Conservation (phyloP, 2,888 invertebrate species). For the Cetonia aurata region DNA sequence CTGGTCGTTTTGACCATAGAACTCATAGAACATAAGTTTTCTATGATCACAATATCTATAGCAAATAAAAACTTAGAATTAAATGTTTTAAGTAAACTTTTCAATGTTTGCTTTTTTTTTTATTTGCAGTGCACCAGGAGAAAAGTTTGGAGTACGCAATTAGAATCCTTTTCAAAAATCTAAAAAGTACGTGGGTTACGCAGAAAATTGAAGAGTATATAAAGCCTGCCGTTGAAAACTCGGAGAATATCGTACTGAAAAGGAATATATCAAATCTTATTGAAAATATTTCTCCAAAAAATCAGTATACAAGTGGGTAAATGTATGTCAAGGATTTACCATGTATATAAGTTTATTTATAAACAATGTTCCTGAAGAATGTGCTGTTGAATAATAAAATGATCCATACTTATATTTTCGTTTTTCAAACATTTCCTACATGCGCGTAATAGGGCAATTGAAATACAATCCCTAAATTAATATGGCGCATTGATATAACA, state of each 20-base stretch:
- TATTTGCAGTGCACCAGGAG: constrained; percentile 11
- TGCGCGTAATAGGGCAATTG: no score
- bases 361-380: no score
- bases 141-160: constrained; percentile 25
- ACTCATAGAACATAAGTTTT: neutral
- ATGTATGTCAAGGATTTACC: no score
- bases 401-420: no score
- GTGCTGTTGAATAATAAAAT: no score
- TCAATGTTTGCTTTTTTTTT: constrained; percentile 4
- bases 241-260: neutral
- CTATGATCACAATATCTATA: neutral
- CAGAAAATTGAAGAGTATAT: constrained; percentile 16
- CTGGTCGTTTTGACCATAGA: neutral
- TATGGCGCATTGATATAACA: no score
- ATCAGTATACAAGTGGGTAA: neutral
- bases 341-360: no score
- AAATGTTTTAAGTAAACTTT: neutral
- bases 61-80: neutral
- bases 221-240: constrained; percentile 5
- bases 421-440: no score
- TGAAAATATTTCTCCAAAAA: constrained; percentile 7
- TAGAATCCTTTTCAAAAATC: constrained; percentile 22
- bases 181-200: constrained; percentile 9
- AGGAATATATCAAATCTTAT: constrained; percentile 2
- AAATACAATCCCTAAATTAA: no score